A percentile compares a stretch with the other conserved stretches of the same genome.
Conservation (phyloP, 2,888 invertebrate species). For the Cerceris ruficornis region DNA sequence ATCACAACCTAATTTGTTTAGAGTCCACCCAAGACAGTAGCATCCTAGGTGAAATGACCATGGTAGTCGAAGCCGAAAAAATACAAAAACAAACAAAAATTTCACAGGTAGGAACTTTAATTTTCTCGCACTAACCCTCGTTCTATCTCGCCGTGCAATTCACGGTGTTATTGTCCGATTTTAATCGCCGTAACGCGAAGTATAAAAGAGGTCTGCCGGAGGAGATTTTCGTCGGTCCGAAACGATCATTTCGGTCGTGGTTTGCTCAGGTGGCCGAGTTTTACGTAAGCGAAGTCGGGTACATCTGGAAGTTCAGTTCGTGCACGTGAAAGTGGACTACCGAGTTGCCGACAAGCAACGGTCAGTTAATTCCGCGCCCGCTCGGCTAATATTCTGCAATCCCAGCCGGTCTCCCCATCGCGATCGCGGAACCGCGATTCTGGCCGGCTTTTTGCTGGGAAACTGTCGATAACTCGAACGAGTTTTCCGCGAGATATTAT, state of each 20-base stretch:
- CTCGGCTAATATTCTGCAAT: slow-evolving; percentile 76
- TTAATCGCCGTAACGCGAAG: slow-evolving; percentile 27
- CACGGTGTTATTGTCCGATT: slow-evolving; percentile 33
- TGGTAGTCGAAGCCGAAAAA: background rate
- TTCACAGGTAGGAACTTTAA: background rate
- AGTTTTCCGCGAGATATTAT: slow-evolving; percentile 28
- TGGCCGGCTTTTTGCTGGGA: slow-evolving; percentile 24
- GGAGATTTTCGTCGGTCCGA: slow-evolving; percentile 16
- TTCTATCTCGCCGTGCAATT: slow-evolving; percentile 7
- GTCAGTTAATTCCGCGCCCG: slow-evolving; percentile 76
- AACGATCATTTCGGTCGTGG: slow-evolving; percentile 46
- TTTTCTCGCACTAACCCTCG: background rate
- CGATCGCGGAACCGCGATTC: slow-evolving; percentile 51
- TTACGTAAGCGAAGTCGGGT: slow-evolving; percentile 75
- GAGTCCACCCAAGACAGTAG: no score
- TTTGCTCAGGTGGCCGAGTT: slow-evolving; percentile 54
- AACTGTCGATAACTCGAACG: slow-evolving; percentile 4
- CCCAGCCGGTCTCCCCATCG: slow-evolving; percentile 51
- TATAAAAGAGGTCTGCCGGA: background rate
- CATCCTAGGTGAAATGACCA: no score
- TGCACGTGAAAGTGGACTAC: slow-evolving; percentile 78
- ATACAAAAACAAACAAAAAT: background rate
- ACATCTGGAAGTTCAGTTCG: slow-evolving; percentile 74
- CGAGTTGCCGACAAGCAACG: slow-evolving; percentile 71
- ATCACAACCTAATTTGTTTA: no score